Evolutionary conservation across 1,140 invertebrate genomes (phyloP).

Genomic region (Ganaspis sp.): DNA sequence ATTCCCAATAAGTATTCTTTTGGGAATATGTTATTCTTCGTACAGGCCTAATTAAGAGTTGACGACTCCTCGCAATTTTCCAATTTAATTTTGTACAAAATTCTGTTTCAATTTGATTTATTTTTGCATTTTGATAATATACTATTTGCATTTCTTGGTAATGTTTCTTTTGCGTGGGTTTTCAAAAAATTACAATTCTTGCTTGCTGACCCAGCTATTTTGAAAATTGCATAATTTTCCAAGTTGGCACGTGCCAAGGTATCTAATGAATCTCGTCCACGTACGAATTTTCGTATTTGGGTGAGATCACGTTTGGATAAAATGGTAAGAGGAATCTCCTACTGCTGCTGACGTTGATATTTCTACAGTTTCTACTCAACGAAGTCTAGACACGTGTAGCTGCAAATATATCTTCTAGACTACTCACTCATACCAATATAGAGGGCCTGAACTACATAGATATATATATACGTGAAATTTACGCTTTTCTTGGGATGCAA

Average conservation of each 20-base stretch:
- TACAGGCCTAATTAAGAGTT: too few relatives aligned
- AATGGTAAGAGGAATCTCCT: slow-evolving; percentile 59
- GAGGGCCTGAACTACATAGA: background rate
- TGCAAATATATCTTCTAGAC: background rate
- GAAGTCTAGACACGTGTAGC: slow-evolving; percentile 32
- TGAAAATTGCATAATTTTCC: background rate
- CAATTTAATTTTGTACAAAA: too few relatives aligned
- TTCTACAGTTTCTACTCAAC: slow-evolving; percentile 22
- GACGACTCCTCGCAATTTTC: too few relatives aligned
- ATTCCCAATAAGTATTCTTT: too few relatives aligned
- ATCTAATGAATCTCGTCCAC: slow-evolving; percentile 56
- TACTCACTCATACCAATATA: background rate
- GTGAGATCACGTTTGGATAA: slow-evolving; percentile 73
- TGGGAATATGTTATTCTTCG: too few relatives aligned
- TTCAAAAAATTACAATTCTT: background rate
- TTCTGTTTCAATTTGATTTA: too few relatives aligned
- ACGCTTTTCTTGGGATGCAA: background rate
- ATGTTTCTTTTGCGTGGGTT: background rate
- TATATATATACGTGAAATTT: background rate
- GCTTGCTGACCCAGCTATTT: background rate
- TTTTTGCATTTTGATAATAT: too few relatives aligned
- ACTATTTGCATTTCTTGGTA: too few relatives aligned
- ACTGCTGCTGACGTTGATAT: slow-evolving; percentile 35
- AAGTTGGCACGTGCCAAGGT: slow-evolving; percentile 5
- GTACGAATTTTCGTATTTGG: slow-evolving; percentile 72